Evolutionary conservation across 1,140 invertebrate species (phyloP), one percentile per base, ranked within the genome.

Genomic region (Myzus persicae): DNA sequence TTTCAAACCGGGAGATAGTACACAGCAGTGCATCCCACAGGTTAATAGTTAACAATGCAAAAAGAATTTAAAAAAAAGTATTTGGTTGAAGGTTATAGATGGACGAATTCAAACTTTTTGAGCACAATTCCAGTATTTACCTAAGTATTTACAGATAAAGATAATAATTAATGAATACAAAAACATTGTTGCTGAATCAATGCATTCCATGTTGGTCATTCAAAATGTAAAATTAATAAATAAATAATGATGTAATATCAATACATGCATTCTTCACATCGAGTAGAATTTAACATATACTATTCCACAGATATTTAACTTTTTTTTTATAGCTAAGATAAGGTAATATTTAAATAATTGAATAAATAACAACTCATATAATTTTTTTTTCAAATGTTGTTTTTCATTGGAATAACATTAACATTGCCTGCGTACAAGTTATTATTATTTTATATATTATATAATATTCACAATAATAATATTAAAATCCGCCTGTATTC

Each of bases 381-480:
- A 42, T 31, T 85, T 88, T 46, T 87, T 87, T 88, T 42, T 90
- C 38, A 67, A 40, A 59, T 67, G 38, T 90, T 90, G 22, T 90
- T 90, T 91, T 92, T 93, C 84, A 14, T 42, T 93, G 91, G 91
- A 93, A 93, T 93, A 93, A 93, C 91, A 93, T 93, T 93, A 93
- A 93, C 91, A 93, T 93, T 93, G 81, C 81, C 91, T 51, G 91
- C 81, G 81, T 93, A 93, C 91, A 93, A 93, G 38, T 82, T 93
- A 93, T 93, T 85, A 93, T 51, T 93, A 93, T 93, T 85, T 93
- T n/a, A 93, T 93, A 93, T 84, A 84, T 84, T 51, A 82, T 51
- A 82, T 90, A 93, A 93, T 93, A 93, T 85, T 85, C 81, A 93
- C 81, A 93, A 93, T 92, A 92, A 92, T 92, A 84, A 48, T 84